Conservation (phyloP, 2,888 invertebrate genomes). For the Drosophila testacea region DNA sequence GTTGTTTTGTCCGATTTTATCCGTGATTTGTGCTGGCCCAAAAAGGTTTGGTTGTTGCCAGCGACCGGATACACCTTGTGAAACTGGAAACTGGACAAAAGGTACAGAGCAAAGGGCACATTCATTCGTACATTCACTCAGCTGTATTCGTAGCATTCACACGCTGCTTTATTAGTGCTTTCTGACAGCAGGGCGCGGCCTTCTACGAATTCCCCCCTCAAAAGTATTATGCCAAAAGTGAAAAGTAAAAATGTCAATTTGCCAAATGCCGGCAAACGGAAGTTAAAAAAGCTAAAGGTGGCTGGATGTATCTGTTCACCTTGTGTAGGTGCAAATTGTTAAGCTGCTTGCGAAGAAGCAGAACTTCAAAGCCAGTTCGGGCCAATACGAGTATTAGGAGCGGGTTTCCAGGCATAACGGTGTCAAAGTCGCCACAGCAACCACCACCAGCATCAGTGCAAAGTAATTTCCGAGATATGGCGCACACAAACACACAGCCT, state of each 20-base stretch:
- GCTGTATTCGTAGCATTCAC: constrained; percentile 30
- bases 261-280: constrained; percentile 71
- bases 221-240: constrained; percentile 60
- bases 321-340: constrained; percentile 58
- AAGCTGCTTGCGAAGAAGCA: constrained; percentile 44
- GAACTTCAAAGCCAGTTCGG: constrained; percentile 62
- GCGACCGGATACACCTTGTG: constrained; percentile 34
- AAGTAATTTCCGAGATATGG: constrained; percentile 77
- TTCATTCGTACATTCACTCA: constrained; percentile 19
- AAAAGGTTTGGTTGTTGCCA: constrained; percentile 10
- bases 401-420: constrained; percentile 42
- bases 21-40: constrained; percentile 47
- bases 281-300: constrained; percentile 33
- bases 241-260: constrained; percentile 75
- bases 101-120: constrained; percentile 20
- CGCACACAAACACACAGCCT: constrained; percentile 38
- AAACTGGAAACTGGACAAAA: constrained; percentile 43
- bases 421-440: constrained; percentile 70
- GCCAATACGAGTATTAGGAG: constrained; percentile 32
- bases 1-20: constrained; percentile 30
- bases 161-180: constrained; percentile 46
- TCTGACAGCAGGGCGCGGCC: constrained; percentile 28
- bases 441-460: constrained; percentile 65
- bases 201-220: constrained; percentile 8
- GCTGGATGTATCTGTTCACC: constrained; percentile 24